Base-by-base conservation (phyloP, 2,113 vertebrate species). In the Heliornis fulica region DNA sequence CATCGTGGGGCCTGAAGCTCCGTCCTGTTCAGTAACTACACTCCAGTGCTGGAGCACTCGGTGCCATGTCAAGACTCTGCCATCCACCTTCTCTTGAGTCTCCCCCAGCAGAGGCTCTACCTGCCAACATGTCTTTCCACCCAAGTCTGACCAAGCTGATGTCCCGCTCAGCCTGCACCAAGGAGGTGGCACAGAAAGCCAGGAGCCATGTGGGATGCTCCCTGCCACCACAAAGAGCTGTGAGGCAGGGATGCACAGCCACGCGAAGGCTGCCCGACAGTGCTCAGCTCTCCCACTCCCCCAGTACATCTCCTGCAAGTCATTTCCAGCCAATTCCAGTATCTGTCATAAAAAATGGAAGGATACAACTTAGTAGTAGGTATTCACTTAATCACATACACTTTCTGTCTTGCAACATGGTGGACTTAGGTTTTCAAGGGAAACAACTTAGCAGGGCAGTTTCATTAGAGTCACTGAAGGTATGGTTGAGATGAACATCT, bases 11-110 rank as follows among this genome's bases (percentile, higher is more conserved):
- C 26, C 1, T 11, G 7, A 10, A 3, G 21, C 2, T 26, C 13
- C 8, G 2, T 13, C 11, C 23, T 2, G 1, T 22, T 28, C 2
- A 1, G 14, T 18, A 3, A 4, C n/a, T 2, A 4, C 38, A 1
- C 28, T 20, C 28, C 1, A 12, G 23, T 43, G 36, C 31, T 9
- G 41, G 7, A 23, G 16, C 46, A 1, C n/a, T 32, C 23, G 1
- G 1, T 6, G 38, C 25, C 31, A 3, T 3, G 11, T 14, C 56
- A 5, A 7, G 31, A 9, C 13, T 5, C 23, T 11, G 71, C 21
- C 41, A 2, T 19, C 32, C 69, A 26, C 69, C 54, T 69, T 63
- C 3, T 9, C 10, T 23, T 32, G 14, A 1, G 21, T 32, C 28
- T 36, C 23, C 13, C 8, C 15, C 48, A 10, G 53, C 26, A 14